Evolutionary conservation across 2,113 vertebrate species (phyloP), one percentile per base, ranked within the genome.

Genomic region (Tauraco erythrolophus): DNA sequence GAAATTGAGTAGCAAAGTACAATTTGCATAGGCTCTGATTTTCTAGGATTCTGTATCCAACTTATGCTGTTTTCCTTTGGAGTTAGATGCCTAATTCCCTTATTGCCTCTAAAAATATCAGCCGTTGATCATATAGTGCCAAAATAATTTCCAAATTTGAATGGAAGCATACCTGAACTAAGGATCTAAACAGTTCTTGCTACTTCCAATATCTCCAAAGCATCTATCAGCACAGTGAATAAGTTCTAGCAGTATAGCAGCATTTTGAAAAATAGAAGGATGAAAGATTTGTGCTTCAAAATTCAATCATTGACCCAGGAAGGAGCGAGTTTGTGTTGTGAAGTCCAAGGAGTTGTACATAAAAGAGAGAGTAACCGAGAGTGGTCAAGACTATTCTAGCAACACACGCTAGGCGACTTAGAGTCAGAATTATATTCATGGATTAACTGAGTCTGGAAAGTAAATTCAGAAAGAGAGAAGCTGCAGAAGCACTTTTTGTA

Each of bases 21-120:
- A 70, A 74, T 25, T 75, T 0, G 0, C 9, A 54, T 1, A 3
- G 22, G 11, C 11, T 41, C 9, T 28, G 7, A 60, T 79, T 58
- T 75, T 79, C 37, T 9, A 56, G 31, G 6, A 46, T 75, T 82
- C 46, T 31, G 3, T 19, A 82, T 56, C 16, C 24, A 84, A 12
- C 4, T 54, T 72, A 23, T 45, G 41, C n/a, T 45, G 2, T 27
- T 53, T n/a, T 35, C 19, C 17, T 16, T 4, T 10, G 7, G 27
- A 48, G 8, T 17, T 39, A 56, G 43, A 56, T 51, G 22, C 35
- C 61, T 45, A 46, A 33, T 53, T 6, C 7, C 31, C 16, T 56
- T 69, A 89, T 1, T 53, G 21, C 10, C 28, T 57, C 46, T 30
- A 69, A 77, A 88, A 86, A 68, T 48, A 64, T 31, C 9, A 74